Conservation (phyloP, 2,888 invertebrate genomes). For the Lacanobia oleracea region DNA sequence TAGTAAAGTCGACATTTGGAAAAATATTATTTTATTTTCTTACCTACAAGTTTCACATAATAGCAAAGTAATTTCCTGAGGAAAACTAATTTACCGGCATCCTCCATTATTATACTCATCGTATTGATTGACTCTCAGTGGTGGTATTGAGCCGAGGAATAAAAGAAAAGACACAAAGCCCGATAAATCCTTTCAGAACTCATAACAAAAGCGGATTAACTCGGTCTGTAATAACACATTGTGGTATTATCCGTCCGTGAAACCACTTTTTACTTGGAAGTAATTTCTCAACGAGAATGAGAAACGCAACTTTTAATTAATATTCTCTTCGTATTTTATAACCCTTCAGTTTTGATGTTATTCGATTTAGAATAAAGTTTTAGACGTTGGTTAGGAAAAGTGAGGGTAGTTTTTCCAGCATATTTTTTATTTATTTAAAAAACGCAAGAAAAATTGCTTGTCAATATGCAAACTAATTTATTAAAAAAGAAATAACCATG, state of each 20-base stretch:
- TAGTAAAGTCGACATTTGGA: conserved; percentile 19
- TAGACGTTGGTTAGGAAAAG: conserved; percentile 10
- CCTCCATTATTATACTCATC: conserved; percentile 44
- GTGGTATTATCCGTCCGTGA: conserved; percentile 72
- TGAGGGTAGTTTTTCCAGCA: neutral
- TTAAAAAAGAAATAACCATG: no score
- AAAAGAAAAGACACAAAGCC: conserved; percentile 75
- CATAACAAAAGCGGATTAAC: conserved; percentile 84
- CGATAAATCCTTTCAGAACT: conserved; percentile 80
- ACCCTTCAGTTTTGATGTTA: conserved; percentile 53
- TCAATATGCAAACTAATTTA: no score
- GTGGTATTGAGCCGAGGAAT: conserved; percentile 71
- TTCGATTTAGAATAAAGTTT: conserved; percentile 56
- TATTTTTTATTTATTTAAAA: neutral
- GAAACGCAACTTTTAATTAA: conserved; percentile 72
- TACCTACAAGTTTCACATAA: neutral
- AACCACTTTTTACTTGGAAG: conserved; percentile 75
- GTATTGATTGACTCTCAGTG: conserved; percentile 66
- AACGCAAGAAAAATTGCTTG: no score
- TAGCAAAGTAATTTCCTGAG: conserved; percentile 15
- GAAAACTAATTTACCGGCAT: conserved; percentile 25
- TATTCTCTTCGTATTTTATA: conserved; percentile 65
- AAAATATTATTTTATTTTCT: neutral
- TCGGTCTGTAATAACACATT: conserved; percentile 81
- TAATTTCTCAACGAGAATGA: conserved; percentile 69